Evolutionary conservation across 2,797 vertebrate genomes (phyloP), one percentile per base, ranked within the genome.

Genomic region (Chelmon rostratus): DNA sequence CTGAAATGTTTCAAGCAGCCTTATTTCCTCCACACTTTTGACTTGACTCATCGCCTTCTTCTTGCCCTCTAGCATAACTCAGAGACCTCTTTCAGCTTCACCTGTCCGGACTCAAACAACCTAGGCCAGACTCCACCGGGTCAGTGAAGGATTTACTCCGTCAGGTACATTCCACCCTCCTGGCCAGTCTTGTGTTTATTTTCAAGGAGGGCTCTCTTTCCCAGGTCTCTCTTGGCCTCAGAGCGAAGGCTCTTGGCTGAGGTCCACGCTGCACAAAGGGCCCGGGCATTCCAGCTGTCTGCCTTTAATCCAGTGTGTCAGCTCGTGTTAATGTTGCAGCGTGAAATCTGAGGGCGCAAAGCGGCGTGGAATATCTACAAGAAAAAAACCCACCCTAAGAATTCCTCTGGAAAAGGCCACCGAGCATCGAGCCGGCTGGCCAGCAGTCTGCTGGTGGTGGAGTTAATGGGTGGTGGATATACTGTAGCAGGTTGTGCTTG

Each of bases 261-360:
- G 92, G 95, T 97, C 97, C 97, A 98, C 92, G 56, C 92, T 90
- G 93, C 96, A 98, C 97, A 99, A 98, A 98, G 96, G 88, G 86
- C 94, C 96, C 94, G 95, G 96, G 97, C 97, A 99, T 99, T 99
- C 97, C 97, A 98, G 96, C 97, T 97, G 97, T 98, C 98, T 98
- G 97, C 96, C 94, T 97, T 96, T 98, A 98, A 98, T 99, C 98
- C 98, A 96, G 94, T 79, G 96, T 99, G 98, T 99, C 98, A 98
- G 97, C 96, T 97, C 96, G 94, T 93, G 97, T 99, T 99, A 99
- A 98, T 96, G 97, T 97, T 97, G 96, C 96, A 96, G 96, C 95
- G 95, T 97, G 97, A 99, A 98, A 98, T 97, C 97, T 96, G 96
- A 98, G 96, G 96, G 96, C 93, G 95, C 96, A 97, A 95, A 97